Percentiles rank a stretch among this genome's conserved stretches.
Conservation (phyloP, 1,140 invertebrate genomes). For the Hestina assimilis region DNA sequence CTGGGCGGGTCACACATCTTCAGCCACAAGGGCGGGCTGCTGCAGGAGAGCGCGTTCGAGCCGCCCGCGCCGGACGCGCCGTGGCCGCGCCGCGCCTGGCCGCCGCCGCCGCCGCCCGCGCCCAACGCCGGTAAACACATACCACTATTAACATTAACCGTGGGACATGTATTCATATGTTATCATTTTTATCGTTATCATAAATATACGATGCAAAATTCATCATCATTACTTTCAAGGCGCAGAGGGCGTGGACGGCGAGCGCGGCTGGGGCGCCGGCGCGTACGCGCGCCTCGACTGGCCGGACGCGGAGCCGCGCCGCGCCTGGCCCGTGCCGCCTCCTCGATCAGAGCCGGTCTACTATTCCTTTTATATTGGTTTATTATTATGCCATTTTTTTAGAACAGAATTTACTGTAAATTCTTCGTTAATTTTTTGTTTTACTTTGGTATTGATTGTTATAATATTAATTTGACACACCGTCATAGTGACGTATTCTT, state of each 20-base stretch:
- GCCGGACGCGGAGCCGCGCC: conserved; percentile 49
- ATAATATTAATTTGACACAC: too few relatives aligned
- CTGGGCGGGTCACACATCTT: conserved; percentile 57
- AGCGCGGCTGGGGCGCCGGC: conserved; percentile 18
- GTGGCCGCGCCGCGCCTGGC: conserved; percentile 52
- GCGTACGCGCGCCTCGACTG: conserved; percentile 34
- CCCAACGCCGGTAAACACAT: too few relatives aligned
- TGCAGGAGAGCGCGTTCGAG: conserved; percentile 49
- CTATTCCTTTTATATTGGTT: neutral
- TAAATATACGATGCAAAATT: too few relatives aligned
- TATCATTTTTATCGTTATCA: too few relatives aligned
- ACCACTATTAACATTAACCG: too few relatives aligned
- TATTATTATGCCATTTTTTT: neutral
- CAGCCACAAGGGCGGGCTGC: conserved; percentile 65
- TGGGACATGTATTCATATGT: too few relatives aligned
- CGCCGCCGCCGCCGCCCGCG: conserved; percentile 30
- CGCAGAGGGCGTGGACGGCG: conserved; percentile 22
- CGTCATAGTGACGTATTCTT: too few relatives aligned
- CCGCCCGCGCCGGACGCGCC: conserved; percentile 34
- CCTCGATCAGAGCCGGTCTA: conserved; percentile 35
- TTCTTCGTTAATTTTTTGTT: too few relatives aligned
- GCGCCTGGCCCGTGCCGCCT: conserved; percentile 56
- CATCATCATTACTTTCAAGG: neutral
- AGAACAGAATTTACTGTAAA: too few relatives aligned
- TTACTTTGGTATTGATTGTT: too few relatives aligned